A percentile compares a stretch with the other conserved stretches of the same genome.
Evolutionary conservation across 2,888 invertebrate species (phyloP).

Genomic region (Digitonthophagus gazella): DNA sequence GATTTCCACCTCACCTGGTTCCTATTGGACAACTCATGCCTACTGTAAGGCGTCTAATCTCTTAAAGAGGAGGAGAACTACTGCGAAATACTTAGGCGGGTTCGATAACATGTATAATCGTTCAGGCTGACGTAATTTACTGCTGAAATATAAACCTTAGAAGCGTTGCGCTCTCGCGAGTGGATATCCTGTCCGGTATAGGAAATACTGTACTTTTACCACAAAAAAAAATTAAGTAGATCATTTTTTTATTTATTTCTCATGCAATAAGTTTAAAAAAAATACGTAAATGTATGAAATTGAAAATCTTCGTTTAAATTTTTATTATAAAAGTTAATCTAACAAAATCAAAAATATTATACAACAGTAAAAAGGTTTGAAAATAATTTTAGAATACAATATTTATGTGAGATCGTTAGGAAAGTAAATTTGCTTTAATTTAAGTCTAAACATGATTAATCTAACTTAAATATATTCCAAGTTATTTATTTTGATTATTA

Average conservation of each 20-base stretch:
- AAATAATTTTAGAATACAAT: too few relatives aligned
- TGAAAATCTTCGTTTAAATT: too few relatives aligned
- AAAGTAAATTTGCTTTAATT: too few relatives aligned
- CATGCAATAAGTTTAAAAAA: background rate
- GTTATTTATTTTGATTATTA: too few relatives aligned
- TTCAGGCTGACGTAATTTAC: slow-evolving; percentile 32
- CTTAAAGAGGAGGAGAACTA: slow-evolving; percentile 35
- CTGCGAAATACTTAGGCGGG: slow-evolving; percentile 25
- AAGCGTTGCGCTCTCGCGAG: background rate
- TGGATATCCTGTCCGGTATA: background rate
- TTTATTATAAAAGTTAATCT: too few relatives aligned
- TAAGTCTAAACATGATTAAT: too few relatives aligned
- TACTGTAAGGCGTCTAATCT: slow-evolving; percentile 32
- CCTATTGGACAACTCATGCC: slow-evolving; percentile 43
- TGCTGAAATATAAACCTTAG: slow-evolving; percentile 18
- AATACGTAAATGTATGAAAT: too few relatives aligned
- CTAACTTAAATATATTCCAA: too few relatives aligned
- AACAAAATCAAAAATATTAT: too few relatives aligned
- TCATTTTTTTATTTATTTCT: background rate
- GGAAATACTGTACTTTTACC: background rate
- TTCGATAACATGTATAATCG: slow-evolving; percentile 28
- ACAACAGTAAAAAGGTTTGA: too few relatives aligned
- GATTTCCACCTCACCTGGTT: slow-evolving; percentile 36
- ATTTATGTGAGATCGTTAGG: too few relatives aligned
- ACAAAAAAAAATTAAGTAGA: background rate